Evolutionary conservation across 1,140 invertebrate genomes (phyloP), one percentile per base, ranked within the genome.

Genomic region (Macrobrachium nipponense): DNA sequence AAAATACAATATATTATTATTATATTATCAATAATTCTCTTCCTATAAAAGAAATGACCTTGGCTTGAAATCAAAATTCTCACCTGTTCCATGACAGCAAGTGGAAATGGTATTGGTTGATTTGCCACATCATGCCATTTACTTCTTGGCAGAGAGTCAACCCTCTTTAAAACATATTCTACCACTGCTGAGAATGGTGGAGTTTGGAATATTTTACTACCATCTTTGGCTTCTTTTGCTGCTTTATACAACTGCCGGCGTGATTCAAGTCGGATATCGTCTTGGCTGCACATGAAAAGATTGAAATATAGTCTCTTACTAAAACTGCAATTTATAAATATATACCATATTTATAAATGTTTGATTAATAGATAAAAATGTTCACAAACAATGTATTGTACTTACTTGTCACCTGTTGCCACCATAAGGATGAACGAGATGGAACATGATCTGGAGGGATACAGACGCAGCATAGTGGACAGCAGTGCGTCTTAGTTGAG

Each of bases 381-480:
- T 5, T 11, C 64, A 27, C 64, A 68, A 68, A 68, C 8, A 3
- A n/a, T n/a, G n/a, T 72, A 44, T 43, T 27, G 17, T 72, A 91
- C 92, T 91, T 91, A 96, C 95, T 91, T 93, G 90, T 98, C 97
- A 60, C 96, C 96, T 89, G 94, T 95, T 15, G 96, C 96, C 36
- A 97, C 90, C n/a, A 98, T 91, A 60, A 98, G 91, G 18, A 97
- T 92, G 90, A 96, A 89, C 96, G 92, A 3, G 96, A 96, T 4
- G 96, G 94, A 4, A 96, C 93, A 91, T 97, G 95, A 89, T 96
- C 93, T 51, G 94, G 91, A 7, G 95, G 95, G 91, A 97, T 72
- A 97, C 94, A 20, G 93, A 94, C 5, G 95, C 94, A 3, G 96
- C 93, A 91, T 97, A 97, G 86, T 96, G 93, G 85, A 96, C 96